Conservation (phyloP, 2,888 invertebrate genomes). For the Phengaris alcon region DNA sequence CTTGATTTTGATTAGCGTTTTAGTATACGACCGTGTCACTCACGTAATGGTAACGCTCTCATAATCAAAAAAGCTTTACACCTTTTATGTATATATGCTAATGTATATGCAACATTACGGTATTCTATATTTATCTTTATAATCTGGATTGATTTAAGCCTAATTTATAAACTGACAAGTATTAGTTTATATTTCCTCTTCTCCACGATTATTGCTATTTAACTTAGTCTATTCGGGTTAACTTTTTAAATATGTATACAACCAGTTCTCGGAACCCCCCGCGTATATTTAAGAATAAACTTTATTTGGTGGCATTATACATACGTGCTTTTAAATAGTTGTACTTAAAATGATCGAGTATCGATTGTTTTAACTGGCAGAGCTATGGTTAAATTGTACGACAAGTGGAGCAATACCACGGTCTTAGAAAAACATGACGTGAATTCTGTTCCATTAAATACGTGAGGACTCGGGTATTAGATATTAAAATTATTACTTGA, state of each 20-base stretch:
- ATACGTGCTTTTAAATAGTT: background rate
- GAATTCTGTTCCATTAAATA: too few species aligned
- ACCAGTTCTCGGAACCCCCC: background rate
- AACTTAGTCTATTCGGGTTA: background rate
- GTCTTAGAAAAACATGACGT: too few species aligned
- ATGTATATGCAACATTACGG: conserved; percentile 10
- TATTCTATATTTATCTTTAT: background rate
- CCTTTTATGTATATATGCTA: conserved; percentile 1
- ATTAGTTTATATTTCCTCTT: background rate
- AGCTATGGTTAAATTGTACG: too few species aligned
- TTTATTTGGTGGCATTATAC: background rate
- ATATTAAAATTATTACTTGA: too few species aligned
- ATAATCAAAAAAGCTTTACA: too few species aligned
- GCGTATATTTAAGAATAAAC: background rate
- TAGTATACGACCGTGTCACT: too few species aligned
- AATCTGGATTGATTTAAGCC: conserved; percentile 8
- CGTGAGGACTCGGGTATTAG: too few species aligned
- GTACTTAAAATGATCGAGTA: background rate
- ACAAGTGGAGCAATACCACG: too few species aligned
- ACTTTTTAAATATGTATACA: background rate
- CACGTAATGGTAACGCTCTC: too few species aligned
- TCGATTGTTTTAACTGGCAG: too few species aligned
- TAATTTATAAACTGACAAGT: background rate
- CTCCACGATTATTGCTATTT: background rate
- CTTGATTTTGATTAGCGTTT: too few species aligned